Evolutionary conservation across 2,113 vertebrate species (phyloP).

Genomic region (Protobothrops mucrosquamatus): DNA sequence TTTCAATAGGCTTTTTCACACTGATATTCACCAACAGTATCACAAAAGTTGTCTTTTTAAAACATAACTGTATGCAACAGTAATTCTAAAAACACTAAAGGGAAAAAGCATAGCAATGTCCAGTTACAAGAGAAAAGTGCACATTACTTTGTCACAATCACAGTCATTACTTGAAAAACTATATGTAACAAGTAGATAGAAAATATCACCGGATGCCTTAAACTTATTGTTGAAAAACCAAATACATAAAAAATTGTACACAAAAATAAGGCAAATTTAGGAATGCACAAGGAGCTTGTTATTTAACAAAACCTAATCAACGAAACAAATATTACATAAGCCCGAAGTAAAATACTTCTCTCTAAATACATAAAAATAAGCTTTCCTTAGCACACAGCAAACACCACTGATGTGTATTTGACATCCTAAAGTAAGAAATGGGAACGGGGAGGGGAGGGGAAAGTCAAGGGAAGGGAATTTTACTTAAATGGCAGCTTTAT

Average conservation of each 20-base stretch:
- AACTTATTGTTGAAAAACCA: constrained; percentile 77
- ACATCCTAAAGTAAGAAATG: constrained; percentile 76
- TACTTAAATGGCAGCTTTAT: constrained; percentile 70
- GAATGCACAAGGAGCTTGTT: constrained; percentile 79
- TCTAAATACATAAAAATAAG: constrained; percentile 75
- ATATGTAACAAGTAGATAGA: constrained; percentile 83
- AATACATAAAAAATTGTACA: constrained; percentile 78
- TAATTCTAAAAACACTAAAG: constrained; percentile 87
- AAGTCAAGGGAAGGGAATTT: constrained; percentile 51
- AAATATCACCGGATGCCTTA: constrained; percentile 80
- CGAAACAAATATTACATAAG: constrained; percentile 74
- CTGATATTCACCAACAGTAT: constrained; percentile 88
- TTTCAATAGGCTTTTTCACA: constrained; percentile 86
- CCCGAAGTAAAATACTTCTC: constrained; percentile 73
- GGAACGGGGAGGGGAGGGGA: constrained; percentile 34
- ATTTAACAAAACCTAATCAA: constrained; percentile 76
- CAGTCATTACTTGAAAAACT: constrained; percentile 86
- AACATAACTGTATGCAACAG: constrained; percentile 79
- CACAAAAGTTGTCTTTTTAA: constrained; percentile 80
- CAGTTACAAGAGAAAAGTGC: constrained; percentile 86
- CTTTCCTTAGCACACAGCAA: constrained; percentile 76
- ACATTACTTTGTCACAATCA: constrained; percentile 88
- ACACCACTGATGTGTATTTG: constrained; percentile 73
- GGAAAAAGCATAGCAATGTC: constrained; percentile 84
- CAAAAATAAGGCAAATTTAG: constrained; percentile 86